phyloP scores from a whole-genome alignment of 2,797 vertebrate genomes.

The Chrysocyon brachyurus region DNA sequence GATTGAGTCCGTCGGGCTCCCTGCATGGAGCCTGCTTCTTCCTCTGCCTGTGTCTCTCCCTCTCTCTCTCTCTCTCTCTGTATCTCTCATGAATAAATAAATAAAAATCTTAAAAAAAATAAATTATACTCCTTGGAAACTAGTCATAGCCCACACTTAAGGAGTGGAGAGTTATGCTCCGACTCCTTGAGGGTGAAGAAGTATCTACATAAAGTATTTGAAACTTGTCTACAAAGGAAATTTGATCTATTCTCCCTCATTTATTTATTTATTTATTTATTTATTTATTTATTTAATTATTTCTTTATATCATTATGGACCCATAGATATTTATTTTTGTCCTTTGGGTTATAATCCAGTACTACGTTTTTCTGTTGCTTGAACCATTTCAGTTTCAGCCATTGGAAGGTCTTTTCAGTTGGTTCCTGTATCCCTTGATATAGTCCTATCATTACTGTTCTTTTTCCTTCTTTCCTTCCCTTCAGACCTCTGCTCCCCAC shows the following conservation, averaged over 20 bases:
- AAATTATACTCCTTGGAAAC: neutral
- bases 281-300: neutral
- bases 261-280: neutral
- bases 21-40: no score
- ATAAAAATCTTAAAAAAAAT: no score
- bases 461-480: accelerated
- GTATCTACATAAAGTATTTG: neutral
- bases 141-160: neutral
- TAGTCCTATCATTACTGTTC: neutral
- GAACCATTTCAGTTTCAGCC: neutral
- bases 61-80: no score
- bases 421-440: neutral
- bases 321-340: neutral
- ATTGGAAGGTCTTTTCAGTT: neutral
- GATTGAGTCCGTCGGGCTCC: no score
- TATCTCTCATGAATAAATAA: no score
- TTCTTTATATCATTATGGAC: neutral
- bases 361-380: neutral
- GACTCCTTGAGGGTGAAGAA: neutral
- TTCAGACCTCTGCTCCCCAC: no score
- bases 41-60: no score
- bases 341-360: neutral
- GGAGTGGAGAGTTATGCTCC: neutral
- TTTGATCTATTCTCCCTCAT: neutral
- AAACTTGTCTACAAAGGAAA: neutral